These are phyloP conservation scores for Cephus nigrinus DNA, from an alignment of 2,888 invertebrate species.

Conservation along the genomic window DNA sequence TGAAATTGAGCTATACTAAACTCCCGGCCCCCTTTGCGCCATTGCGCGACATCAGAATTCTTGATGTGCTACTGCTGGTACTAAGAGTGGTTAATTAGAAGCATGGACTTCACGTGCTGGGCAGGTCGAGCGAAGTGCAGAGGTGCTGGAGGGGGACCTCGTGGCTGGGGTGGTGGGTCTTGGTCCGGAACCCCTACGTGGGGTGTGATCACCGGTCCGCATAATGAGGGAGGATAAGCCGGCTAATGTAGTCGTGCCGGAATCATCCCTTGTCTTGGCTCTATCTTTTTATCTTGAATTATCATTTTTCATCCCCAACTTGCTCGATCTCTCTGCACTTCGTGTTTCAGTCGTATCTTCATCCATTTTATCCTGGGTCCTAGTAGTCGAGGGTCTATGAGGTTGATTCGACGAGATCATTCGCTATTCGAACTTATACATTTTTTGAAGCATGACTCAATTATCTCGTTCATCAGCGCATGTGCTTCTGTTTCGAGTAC, in stretches of 20 bases:
- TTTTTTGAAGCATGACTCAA: not conserved
- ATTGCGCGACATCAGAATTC: not conserved
- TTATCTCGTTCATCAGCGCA: not conserved
- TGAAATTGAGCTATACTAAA: not conserved
- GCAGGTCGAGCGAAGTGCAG: not conserved
- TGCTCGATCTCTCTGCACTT: not conserved
- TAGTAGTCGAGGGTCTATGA: not conserved
- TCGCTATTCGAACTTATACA: not conserved
- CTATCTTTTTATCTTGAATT: slow-evolving; percentile 6
- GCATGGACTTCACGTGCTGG: not conserved
- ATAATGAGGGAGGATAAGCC: slow-evolving; percentile 51
- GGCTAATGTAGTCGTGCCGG: slow-evolving; percentile 46
- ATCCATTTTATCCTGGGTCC: not conserved
- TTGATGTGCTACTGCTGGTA: not conserved
- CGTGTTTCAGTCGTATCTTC: not conserved
- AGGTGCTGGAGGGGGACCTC: not conserved
- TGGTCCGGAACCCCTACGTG: slow-evolving; percentile 3
- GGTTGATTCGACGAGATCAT: not conserved
- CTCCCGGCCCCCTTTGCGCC: not conserved
- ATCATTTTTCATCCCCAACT: slow-evolving; percentile 20
- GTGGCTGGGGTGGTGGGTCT: not conserved
- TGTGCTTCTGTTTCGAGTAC: not conserved
- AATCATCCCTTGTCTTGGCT: slow-evolving; percentile 33
- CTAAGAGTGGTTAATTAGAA: not conserved
- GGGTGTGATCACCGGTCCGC: slow-evolving; percentile 43